Base-by-base conservation (phyloP, 2,113 vertebrate genomes). In the Mustela lutreola region DNA sequence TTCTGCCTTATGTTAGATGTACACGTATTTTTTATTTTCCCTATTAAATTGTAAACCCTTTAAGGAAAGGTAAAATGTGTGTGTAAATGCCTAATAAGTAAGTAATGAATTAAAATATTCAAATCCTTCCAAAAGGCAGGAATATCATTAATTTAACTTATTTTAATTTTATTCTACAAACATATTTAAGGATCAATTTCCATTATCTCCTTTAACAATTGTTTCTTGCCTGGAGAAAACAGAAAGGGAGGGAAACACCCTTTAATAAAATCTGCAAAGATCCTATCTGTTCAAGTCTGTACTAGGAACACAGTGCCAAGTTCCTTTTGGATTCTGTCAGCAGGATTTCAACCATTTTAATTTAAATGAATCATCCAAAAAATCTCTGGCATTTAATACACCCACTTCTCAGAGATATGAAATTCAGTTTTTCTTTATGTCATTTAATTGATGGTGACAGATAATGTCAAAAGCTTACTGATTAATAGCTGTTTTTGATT, bases 321-420 rank as follows among this genome's bases (percentile, higher is more conserved):
- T 86, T 97, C 73, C 63, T 98, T 96, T 97, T 93, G 65, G 71
- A 97, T 97, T 97, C 96, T 88, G 60, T 95, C 94, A 97, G 85
- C 84, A 94, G 65, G 91, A 19, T 96, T 96, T 96, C 91, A 97
- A 94, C 94, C 93, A 97, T 95, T 98, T 96, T 96, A 95, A 97
- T 94, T 97, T 95, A 73, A 97, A 96, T 73, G 92, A 97, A 96
- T 97, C 92, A 97, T 85, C 89, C 39, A 71, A 96, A 89, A 97
- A 97, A 79, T 96, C 88, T 97, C 97, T 93, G 97, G 90, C 94
- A 97, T 97, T 98, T 97, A 95, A 96, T 96, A 96, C 95, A 95
- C 87, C 92, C 92, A 98, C 94, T 91, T 98, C 94, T 91, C 87
- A 79, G 78, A 96, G 76, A 96, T 91, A 94, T 86, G 71, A 96